Percentiles rank a stretch among this genome's conserved stretches.
These are phyloP conservation scores for Melierax canorus DNA, from an alignment of 2,113 vertebrate species.

Conservation along the genomic window DNA sequence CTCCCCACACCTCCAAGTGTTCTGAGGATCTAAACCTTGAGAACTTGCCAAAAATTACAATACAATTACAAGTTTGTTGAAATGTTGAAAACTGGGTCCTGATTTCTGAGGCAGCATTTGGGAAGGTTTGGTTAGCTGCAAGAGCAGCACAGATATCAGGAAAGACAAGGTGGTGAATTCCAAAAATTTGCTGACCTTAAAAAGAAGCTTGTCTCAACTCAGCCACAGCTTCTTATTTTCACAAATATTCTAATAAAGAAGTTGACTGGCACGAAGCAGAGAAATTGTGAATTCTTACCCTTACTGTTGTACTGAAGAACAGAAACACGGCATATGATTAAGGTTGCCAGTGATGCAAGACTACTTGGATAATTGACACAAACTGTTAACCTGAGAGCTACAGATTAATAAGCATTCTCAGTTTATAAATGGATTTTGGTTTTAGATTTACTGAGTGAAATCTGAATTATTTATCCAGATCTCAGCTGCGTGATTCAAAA, in stretches of 20 bases:
- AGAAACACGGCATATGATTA: not conserved
- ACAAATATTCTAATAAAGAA: not conserved
- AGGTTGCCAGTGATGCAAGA: not conserved
- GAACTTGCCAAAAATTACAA: not conserved
- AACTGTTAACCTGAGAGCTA: not conserved
- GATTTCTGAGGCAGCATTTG: not conserved
- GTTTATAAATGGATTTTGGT: not conserved
- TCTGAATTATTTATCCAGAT: slow-evolving; percentile 21
- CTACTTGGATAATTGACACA: not conserved
- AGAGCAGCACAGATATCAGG: not conserved
- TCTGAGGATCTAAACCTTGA: not conserved
- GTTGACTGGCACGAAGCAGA: not conserved
- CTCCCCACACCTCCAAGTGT: not conserved
- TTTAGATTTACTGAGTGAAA: slow-evolving; percentile 14
- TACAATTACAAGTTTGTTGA: not conserved
- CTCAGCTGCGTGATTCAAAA: slow-evolving; percentile 1
- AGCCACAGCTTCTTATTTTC: not conserved
- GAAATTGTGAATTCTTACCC: not conserved
- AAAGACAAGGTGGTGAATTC: not conserved
- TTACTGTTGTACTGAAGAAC: not conserved
- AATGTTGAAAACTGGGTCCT: not conserved
- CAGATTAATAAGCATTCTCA: not conserved
- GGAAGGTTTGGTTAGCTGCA: not conserved
- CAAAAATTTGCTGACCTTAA: not conserved
- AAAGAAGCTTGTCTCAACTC: not conserved